Base-by-base conservation (phyloP, 2,888 invertebrate genomes). In the Timema podura region DNA sequence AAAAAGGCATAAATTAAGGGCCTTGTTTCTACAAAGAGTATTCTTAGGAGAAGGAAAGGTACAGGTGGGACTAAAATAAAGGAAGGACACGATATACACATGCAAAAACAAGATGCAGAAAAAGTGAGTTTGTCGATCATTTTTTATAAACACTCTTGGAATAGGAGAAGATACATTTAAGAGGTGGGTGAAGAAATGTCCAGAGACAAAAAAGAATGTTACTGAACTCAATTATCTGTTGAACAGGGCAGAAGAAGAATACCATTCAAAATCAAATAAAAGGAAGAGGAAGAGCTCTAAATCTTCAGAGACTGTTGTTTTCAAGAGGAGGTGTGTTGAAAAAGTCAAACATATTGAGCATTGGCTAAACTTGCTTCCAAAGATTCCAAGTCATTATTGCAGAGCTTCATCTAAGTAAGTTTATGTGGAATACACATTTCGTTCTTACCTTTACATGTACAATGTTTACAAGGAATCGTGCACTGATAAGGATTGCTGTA, bases 321-420 rank as follows among this genome's bases (percentile, higher is more conserved):
- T 30, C 30, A 30, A 30, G 30, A 30, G 30, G 3, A 30, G 30
- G 30, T 30, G 30, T 30, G 30, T 30, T 9, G 61, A 61, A 6
- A 30, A 61, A 61, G 61, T 61, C 5, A 45, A 61, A 61, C 61
- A 61, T 44, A 61, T 30, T 30, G 45, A 30, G 45, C 45, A 9
- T 11, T 61, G 61, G 61, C 9, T 61, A 9, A 13, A 45, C 30
- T 61, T 61, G 61, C 61, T 15, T 61, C 61, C 61, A 44, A 61
- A 61, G 45, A 45, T 61, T 15, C 30, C 61, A 10, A 61, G 61
- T 61, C 61, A 61, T 13, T 61, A 61, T 13, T 61, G 61, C 54
- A 61, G 61, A 45, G 16, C 16, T 61, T 61, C 16, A 5, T 61
- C 61, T 13, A 61, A 45, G 9, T 3, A 61, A 15, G 45, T 61